Percentiles rank a stretch among this genome's conserved stretches.
Conservation (phyloP, 1,140 invertebrate genomes). For the Rhynchophorus ferrugineus region DNA sequence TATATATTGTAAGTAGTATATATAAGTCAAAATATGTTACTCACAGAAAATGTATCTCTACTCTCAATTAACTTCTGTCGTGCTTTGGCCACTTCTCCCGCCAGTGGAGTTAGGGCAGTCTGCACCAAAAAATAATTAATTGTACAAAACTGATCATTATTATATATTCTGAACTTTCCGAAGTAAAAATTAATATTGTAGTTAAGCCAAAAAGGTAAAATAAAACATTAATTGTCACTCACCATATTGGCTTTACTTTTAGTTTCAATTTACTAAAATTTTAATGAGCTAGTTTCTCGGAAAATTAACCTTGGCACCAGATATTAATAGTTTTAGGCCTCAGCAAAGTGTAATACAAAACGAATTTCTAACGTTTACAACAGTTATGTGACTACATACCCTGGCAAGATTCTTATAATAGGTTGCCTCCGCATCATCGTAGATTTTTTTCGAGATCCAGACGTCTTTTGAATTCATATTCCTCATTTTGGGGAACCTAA, state of each 20-base stretch:
- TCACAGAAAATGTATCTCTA: slow-evolving; percentile 58
- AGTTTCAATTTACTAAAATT: too few relatives aligned
- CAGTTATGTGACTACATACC: slow-evolving; percentile 34
- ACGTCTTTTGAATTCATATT: slow-evolving; percentile 42
- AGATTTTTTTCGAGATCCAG: slow-evolving; percentile 54
- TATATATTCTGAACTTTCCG: neutral
- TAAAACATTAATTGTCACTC: too few relatives aligned
- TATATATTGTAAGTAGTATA: too few relatives aligned
- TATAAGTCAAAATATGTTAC: slow-evolving; percentile 29
- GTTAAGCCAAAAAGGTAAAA: too few relatives aligned
- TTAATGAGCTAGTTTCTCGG: too few relatives aligned
- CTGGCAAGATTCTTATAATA: slow-evolving; percentile 53
- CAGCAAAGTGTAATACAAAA: neutral
- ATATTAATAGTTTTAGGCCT: neutral
- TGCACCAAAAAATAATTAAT: slow-evolving; percentile 32
- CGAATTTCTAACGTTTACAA: neutral
- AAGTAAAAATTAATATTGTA: neutral
- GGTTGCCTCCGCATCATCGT: slow-evolving; percentile 53
- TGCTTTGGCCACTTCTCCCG: slow-evolving; percentile 58
- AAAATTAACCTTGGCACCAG: neutral
- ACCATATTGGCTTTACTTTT: too few relatives aligned
- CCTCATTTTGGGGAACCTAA: slow-evolving; percentile 8
- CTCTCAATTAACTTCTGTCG: slow-evolving; percentile 50
- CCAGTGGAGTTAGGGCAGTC: slow-evolving; percentile 44
- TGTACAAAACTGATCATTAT: neutral